Percentiles rank a stretch among this genome's conserved stretches.
These are phyloP conservation scores for Tortrix viridana DNA, from an alignment of 2,888 invertebrate species.

Conservation along the genomic window DNA sequence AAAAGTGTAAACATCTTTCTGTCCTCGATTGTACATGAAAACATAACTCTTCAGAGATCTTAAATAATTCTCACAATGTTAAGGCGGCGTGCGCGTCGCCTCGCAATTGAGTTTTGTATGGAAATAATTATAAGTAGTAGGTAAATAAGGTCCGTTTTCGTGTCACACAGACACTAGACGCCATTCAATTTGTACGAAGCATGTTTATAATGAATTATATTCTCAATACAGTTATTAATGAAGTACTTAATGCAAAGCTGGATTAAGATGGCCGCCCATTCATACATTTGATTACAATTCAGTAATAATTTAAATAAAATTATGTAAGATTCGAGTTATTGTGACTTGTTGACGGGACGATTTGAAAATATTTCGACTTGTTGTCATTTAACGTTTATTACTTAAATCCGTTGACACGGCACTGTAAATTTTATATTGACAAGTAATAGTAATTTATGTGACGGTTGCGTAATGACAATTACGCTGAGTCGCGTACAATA, in stretches of 20 bases:
- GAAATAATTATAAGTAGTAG: neutral
- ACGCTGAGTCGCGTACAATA: too few relatives aligned
- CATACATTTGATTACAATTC: slow-evolving; percentile 27
- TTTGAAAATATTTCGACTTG: slow-evolving; percentile 61
- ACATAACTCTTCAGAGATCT: slow-evolving; percentile 54
- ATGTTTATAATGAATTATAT: slow-evolving; percentile 30
- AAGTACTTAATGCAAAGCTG: slow-evolving; percentile 34
- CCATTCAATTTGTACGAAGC: slow-evolving; percentile 35
- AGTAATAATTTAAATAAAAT: slow-evolving; percentile 36
- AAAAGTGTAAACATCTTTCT: too few relatives aligned
- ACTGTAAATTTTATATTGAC: slow-evolving; percentile 16
- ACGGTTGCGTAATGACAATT: too few relatives aligned
- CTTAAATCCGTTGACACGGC: slow-evolving; percentile 16
- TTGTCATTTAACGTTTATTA: slow-evolving; percentile 17
- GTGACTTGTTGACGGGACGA: slow-evolving; percentile 56
- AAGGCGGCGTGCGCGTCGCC: neutral
- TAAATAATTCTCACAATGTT: neutral
- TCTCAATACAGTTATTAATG: slow-evolving; percentile 34
- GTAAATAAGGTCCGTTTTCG: slow-evolving; percentile 6
- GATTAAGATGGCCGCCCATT: slow-evolving; percentile 29
- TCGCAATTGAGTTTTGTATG: too few relatives aligned
- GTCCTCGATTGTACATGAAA: too few relatives aligned
- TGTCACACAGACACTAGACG: slow-evolving; percentile 3
- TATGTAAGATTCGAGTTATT: slow-evolving; percentile 40
- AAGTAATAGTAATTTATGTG: too few relatives aligned